phyloP scores from a whole-genome alignment of 53 echinoderm and acorn worm genomes.

The Stichopus horrens region DNA sequence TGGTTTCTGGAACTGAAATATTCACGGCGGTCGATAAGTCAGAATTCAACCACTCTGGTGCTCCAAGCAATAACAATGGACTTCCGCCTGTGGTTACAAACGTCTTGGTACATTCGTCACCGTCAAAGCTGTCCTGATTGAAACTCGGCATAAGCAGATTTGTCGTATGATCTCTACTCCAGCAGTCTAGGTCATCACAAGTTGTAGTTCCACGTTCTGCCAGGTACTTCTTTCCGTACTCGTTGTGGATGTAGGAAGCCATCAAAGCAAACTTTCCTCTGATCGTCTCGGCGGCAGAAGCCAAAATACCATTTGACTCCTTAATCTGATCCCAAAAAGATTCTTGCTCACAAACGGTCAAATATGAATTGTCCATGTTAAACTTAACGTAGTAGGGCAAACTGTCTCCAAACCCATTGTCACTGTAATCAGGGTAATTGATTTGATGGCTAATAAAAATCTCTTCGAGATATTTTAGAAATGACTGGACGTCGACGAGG shows the following conservation, averaged over 20 bases:
- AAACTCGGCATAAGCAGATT: not conserved
- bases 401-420: not conserved
- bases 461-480: not conserved
- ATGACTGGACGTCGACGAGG: not conserved
- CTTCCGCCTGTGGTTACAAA: not conserved
- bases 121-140: not conserved
- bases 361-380: not conserved
- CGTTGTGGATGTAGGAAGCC: not conserved
- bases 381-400: not conserved
- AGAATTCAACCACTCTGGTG: not conserved
- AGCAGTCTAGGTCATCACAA: not conserved
- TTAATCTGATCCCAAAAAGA: not conserved
- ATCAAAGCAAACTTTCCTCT: not conserved
- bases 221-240: not conserved
- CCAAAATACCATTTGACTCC: not conserved
- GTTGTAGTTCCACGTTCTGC: not conserved
- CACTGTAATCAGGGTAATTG: not conserved
- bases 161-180: not conserved
- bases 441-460: not conserved
- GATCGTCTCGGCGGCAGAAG: not conserved
- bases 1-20: not conserved
- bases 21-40: not conserved
- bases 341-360: not conserved
- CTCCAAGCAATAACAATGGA: not conserved
- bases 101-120: not conserved